These are phyloP conservation scores for Cuniculus paca DNA, from an alignment of 2,797 vertebrate species.

Conservation along the genomic window DNA sequence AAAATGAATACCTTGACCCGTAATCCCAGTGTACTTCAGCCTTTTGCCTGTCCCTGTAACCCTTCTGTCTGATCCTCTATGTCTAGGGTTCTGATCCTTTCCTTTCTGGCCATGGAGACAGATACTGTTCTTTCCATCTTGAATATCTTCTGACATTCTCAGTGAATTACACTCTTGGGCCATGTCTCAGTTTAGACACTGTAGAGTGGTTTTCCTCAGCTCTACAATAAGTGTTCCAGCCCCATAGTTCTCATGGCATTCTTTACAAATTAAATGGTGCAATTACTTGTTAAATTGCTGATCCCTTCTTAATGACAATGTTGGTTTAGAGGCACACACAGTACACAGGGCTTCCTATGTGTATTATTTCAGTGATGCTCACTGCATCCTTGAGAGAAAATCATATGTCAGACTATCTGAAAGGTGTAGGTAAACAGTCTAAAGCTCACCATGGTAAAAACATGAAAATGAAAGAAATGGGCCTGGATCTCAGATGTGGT, in stretches of 20 bases:
- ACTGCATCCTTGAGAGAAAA: not conserved
- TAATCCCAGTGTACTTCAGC: not conserved
- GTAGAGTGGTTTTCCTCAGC: not conserved
- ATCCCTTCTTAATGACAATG: not conserved
- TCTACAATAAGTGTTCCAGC: not conserved
- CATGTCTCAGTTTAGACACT: not conserved
- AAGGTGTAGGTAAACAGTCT: not conserved
- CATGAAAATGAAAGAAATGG: not conserved
- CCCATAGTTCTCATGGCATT: not conserved
- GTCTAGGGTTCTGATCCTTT: not conserved
- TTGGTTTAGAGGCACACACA: not conserved
- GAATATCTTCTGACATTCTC: not conserved
- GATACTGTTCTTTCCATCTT: not conserved
- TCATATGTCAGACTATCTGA: not conserved
- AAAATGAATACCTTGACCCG: not conserved
- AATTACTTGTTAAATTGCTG: not conserved
- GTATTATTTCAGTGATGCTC: not conserved
- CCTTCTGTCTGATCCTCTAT: not conserved
- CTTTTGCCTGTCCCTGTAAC: not conserved
- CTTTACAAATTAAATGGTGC: not conserved
- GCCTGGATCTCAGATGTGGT: not conserved
- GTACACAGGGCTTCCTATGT: not conserved
- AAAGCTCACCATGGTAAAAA: not conserved
- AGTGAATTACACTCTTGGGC: not conserved
- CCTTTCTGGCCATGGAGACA: not conserved